A percentile compares a stretch with the other conserved stretches of the same genome.
Conservation (phyloP, 2,113 vertebrate species). For the Scytalopus superciliaris region DNA sequence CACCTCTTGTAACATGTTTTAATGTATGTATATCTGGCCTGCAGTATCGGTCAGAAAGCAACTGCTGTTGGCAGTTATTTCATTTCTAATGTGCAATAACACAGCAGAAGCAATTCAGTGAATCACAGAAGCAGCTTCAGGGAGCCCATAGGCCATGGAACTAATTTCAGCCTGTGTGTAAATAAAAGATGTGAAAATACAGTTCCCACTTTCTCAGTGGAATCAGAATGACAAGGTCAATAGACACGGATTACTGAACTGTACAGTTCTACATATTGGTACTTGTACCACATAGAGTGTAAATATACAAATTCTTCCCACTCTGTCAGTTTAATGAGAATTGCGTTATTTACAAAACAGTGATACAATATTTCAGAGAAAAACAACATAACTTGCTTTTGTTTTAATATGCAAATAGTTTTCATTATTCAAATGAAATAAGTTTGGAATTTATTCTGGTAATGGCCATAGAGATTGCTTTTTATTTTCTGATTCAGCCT, state of each 20-base stretch:
- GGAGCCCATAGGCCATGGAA: constrained; percentile 43
- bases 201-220: background rate
- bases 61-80: constrained; percentile 1
- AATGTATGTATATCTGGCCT: background rate
- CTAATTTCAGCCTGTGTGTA: constrained; percentile 39
- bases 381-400: background rate
- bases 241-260: background rate
- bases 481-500: background rate
- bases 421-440: background rate
- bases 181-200: constrained; percentile 49
- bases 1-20: background rate
- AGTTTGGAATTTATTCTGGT: background rate
- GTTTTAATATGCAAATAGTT: background rate
- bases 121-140: constrained; percentile 39
- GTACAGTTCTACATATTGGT: background rate
- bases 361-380: background rate
- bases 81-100: constrained; percentile 32
- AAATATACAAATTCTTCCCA: background rate
- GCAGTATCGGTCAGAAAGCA: background rate
- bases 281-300: background rate
- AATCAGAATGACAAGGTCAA: constrained; percentile 49
- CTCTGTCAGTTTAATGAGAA: background rate
- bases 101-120: constrained; percentile 36
- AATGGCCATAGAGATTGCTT: background rate
- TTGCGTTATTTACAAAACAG: background rate